A percentile compares a stretch with the other conserved stretches of the same genome.
phyloP scores from a whole-genome alignment of 2,888 invertebrate genomes.

The Agrotis exclamationis region DNA sequence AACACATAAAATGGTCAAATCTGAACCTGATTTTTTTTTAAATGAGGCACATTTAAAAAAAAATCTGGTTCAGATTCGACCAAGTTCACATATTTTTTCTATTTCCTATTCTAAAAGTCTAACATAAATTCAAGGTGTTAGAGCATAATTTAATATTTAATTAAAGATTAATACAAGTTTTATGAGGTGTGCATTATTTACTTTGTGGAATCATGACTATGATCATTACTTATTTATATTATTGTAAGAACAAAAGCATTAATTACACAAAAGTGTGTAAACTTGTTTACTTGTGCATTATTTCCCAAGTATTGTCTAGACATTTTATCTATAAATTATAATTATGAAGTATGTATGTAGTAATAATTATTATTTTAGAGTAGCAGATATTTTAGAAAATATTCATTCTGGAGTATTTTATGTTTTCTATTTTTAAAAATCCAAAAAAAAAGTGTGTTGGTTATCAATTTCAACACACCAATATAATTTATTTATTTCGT shows the following conservation, averaged over 20 bases:
- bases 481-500: no score
- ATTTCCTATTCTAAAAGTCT: not conserved
- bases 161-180: slow-evolving; percentile 12
- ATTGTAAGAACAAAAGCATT: slow-evolving; percentile 34
- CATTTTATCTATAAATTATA: slow-evolving; percentile 32
- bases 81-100: no score
- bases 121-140: not conserved
- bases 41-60: no score
- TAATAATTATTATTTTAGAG: not conserved
- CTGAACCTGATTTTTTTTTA: no score
- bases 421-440: no score
- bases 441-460: no score
- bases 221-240: slow-evolving; percentile 18
- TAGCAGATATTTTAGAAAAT: no score
- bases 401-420: no score
- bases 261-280: slow-evolving; percentile 13
- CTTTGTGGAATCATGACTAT: slow-evolving; percentile 4
- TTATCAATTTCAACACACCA: slow-evolving; percentile 8
- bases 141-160: slow-evolving; percentile 1
- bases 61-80: no score
- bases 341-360: not conserved
- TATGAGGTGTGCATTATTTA: slow-evolving; percentile 19
- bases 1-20: not conserved
- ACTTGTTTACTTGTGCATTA: slow-evolving; percentile 38
- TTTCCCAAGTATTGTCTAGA: slow-evolving; percentile 45